Percentiles rank a stretch among this genome's conserved stretches.
Evolutionary conservation across 2,113 vertebrate species (phyloP).

Genomic region (Oncorhynchus gorbuscha): DNA sequence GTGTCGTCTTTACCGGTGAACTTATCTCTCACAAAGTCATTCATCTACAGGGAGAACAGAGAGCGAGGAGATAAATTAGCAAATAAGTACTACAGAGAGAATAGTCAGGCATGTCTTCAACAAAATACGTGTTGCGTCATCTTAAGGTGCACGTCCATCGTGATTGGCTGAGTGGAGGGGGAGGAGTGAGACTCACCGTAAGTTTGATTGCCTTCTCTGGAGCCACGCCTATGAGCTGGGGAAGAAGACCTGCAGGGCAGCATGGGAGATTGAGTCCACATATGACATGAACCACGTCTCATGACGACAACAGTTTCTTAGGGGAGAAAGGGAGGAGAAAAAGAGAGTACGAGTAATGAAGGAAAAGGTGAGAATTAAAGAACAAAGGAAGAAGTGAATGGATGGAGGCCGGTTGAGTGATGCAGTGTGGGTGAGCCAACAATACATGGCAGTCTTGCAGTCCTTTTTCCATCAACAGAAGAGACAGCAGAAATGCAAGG

Average conservation of each 20-base stretch:
- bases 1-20: conserved; percentile 84
- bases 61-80: background rate
- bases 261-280: conserved; percentile 11
- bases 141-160: too few relatives aligned
- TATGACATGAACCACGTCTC: background rate
- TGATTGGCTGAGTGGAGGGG: background rate
- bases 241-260: conserved; percentile 85
- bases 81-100: background rate
- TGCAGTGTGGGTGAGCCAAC: too few relatives aligned
- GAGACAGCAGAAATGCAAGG: too few relatives aligned
- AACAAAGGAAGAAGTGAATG: too few relatives aligned
- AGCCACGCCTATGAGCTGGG: conserved; percentile 96
- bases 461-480: too few relatives aligned
- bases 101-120: background rate
- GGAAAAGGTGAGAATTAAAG: too few relatives aligned
- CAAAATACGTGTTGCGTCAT: too few relatives aligned
- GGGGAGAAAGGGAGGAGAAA: background rate
- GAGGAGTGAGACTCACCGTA: conserved; percentile 80
- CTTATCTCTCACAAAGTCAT: conserved; percentile 97
- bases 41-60: conserved; percentile 77
- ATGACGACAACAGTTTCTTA: conserved; percentile 9
- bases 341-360: background rate
- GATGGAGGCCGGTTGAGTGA: too few relatives aligned
- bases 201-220: conserved; percentile 99
- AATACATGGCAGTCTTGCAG: too few relatives aligned